A percentile compares a stretch with the other conserved stretches of the same genome.
These are phyloP conservation scores for Leiothrix lutea DNA, from an alignment of 2,113 vertebrate species.

Conservation along the genomic window DNA sequence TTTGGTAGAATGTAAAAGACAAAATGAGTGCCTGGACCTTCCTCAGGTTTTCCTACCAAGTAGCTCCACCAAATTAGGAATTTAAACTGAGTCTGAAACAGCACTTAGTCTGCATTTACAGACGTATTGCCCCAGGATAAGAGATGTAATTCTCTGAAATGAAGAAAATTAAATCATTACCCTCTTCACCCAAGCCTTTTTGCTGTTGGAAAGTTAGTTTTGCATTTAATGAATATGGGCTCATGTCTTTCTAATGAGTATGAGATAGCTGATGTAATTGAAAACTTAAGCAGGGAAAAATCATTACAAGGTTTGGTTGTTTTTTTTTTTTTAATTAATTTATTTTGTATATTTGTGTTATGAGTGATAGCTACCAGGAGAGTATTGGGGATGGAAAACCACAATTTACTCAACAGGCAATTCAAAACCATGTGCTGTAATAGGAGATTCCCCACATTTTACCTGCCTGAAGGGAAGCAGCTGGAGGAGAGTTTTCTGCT, in stretches of 20 bases:
- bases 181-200: conserved; percentile 65
- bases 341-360: conserved; percentile 53
- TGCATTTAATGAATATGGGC: conserved; percentile 63
- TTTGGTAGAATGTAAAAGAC: not conserved
- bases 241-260: conserved; percentile 60
- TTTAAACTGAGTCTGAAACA: conserved; percentile 59
- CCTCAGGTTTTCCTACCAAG: not conserved
- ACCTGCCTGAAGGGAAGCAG: not conserved
- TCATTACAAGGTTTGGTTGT: not conserved
- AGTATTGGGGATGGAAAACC: not conserved
- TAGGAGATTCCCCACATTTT: not conserved
- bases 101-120: conserved; percentile 65
- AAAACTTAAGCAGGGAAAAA: conserved; percentile 58
- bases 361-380: not conserved
- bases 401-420: not conserved
- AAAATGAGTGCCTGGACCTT: not conserved
- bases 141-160: conserved; percentile 65
- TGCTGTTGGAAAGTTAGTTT: conserved; percentile 67
- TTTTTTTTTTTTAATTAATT: not conserved
- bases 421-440: not conserved
- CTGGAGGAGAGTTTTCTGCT: not conserved
- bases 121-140: conserved; percentile 64
- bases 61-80: conserved; percentile 56
- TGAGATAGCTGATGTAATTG: conserved; percentile 60
- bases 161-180: conserved; percentile 70